Evolutionary conservation across 2,113 vertebrate species (phyloP).

Genomic region (Paracanthobrama guichenoti): DNA sequence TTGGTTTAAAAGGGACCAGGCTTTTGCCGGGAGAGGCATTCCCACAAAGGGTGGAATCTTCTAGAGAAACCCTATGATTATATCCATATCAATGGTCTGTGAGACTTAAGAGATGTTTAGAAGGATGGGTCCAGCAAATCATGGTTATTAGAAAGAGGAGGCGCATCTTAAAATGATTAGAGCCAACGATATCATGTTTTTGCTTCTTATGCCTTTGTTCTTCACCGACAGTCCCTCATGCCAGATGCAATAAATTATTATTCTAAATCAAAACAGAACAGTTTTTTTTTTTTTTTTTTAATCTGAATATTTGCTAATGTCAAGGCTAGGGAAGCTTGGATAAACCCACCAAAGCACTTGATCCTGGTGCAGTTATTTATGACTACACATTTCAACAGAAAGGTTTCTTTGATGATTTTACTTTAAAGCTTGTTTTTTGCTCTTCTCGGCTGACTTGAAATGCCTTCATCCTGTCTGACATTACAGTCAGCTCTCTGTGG

Average conservation of each 20-base stretch:
- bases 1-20: constrained; percentile 71
- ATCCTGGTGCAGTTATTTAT: constrained; percentile 65
- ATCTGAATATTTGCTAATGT: constrained; percentile 67
- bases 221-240: constrained; percentile 69
- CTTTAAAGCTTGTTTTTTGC: constrained; percentile 22
- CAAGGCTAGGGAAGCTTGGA: constrained; percentile 61
- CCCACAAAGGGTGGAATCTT: constrained; percentile 69
- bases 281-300: constrained; percentile 57
- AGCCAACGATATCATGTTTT: constrained; percentile 75
- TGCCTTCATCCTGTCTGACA: constrained; percentile 34
- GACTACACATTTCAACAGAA: constrained; percentile 53
- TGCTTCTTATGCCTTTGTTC: constrained; percentile 72
- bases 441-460: constrained; percentile 29
- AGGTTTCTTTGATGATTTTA: constrained; percentile 35
- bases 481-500: constrained; percentile 15
- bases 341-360: constrained; percentile 60
- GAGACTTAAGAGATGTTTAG: constrained; percentile 72
- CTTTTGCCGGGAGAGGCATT: constrained; percentile 67
- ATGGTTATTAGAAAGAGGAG: constrained; percentile 72
- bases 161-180: constrained; percentile 85
- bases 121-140: constrained; percentile 71
- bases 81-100: constrained; percentile 76
- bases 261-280: constrained; percentile 78
- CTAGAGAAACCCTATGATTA: constrained; percentile 76
- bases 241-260: constrained; percentile 81